phyloP scores from a whole-genome alignment of 30 jellyfish, hydroid and myxozoan genomes.

The Sanderia malayensis region DNA sequence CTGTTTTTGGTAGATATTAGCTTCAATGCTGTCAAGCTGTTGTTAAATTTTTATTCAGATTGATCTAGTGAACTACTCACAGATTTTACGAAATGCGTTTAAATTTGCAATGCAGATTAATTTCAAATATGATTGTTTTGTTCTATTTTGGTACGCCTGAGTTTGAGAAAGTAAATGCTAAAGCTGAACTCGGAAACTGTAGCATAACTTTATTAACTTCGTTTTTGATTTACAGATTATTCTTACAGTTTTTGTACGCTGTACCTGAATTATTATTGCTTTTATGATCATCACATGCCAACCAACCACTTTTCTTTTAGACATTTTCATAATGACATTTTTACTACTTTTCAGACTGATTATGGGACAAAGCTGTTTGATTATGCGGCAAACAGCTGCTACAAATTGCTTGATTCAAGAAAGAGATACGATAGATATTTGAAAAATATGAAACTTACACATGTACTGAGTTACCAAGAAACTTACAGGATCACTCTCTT shows the following conservation, averaged over 20 bases:
- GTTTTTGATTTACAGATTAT: too few relatives aligned
- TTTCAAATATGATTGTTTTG: too few relatives aligned
- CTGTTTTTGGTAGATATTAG: too few relatives aligned
- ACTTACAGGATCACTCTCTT: too few relatives aligned
- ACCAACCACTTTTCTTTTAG: neutral
- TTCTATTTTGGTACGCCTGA: too few relatives aligned
- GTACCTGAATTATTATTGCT: neutral
- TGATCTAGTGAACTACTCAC: too few relatives aligned
- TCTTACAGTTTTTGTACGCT: neutral
- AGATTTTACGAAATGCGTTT: too few relatives aligned
- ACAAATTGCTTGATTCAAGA: slow-evolving; percentile 44
- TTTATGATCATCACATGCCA: neutral
- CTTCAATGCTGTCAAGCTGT: too few relatives aligned
- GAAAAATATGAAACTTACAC: slow-evolving; percentile 57
- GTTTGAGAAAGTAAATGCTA: too few relatives aligned
- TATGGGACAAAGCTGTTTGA: slow-evolving; percentile 69
- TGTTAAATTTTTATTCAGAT: too few relatives aligned
- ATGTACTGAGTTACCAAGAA: slow-evolving; percentile 51
- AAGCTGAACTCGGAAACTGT: neutral
- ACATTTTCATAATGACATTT: neutral
- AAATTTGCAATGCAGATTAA: too few relatives aligned
- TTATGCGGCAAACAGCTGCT: slow-evolving; percentile 63
- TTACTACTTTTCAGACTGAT: slow-evolving; percentile 49
- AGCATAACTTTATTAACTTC: neutral
- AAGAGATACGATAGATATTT: slow-evolving; percentile 67